Conservation (phyloP, 2,113 vertebrate genomes). For the Clarias macrocephalus region DNA sequence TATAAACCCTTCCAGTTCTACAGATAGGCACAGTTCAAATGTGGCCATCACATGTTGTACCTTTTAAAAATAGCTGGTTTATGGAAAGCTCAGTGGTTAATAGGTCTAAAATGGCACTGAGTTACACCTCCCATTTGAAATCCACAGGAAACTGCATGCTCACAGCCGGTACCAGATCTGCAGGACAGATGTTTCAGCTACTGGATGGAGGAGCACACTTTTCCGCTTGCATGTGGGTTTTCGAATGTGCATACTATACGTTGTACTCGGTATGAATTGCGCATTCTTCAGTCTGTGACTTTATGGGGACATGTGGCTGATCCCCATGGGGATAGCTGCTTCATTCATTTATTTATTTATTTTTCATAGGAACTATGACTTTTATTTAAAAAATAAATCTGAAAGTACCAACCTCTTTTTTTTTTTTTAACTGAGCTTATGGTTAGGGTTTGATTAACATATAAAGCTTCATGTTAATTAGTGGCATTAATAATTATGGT, state of each 20-base stretch:
- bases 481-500: neutral
- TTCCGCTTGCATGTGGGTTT: neutral
- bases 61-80: constrained; percentile 25
- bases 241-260: neutral
- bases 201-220: neutral
- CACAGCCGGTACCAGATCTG: neutral
- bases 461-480: neutral
- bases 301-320: neutral
- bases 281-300: neutral
- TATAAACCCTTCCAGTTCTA: constrained; percentile 21
- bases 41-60: neutral
- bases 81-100: constrained; percentile 21
- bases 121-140: neutral
- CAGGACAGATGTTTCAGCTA: constrained; percentile 24
- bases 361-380: neutral
- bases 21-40: neutral
- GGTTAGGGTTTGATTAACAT: neutral
- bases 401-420: neutral
- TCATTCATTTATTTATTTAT: neutral
- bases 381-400: neutral
- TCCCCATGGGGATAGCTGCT: neutral
- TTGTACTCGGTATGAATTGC: neutral
- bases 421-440: neutral
- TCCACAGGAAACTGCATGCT: neutral
- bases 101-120: constrained; percentile 9